Base-by-base conservation (phyloP, 2,113 vertebrate species). In the Callithrix jacchus region DNA sequence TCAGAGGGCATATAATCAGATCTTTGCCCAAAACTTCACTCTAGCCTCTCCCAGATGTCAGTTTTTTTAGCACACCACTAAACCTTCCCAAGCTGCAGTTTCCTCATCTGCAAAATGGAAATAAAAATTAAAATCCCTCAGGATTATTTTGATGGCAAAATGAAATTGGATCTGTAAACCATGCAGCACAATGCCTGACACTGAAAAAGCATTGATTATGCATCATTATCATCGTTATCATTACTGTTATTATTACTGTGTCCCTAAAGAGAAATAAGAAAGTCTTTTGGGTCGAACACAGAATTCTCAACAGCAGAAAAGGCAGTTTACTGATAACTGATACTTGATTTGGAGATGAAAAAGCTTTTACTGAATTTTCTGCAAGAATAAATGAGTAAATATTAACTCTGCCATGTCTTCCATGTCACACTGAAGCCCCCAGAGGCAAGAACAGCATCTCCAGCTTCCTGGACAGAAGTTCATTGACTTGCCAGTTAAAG, bases 311-410 rank as follows among this genome's bases (percentile, higher is more conserved):
- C 54, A 94, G 45, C 20, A 52, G 73, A 89, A 89, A 95, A 92
- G 68, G 25, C 27, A 71, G 64, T 95, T 82, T 96, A 49, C 87
- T 92, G 76, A 66, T 87, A 96, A 95, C 93, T 25, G 68, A 93
- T 66, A 83, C 66, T 93, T 89, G 73, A 94, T 91, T 94, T 96
- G 89, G 45, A 93, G 42, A 90, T 91, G 35, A 89, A 82, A 94
- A 96, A 96, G 89, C 77, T 89, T 92, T 94, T 80, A 93, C 58
- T 83, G 32, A 83, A 89, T 94, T 93, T 79, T 98, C 95, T 95
- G 87, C 13, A 10, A 49, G 87, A 93, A 90, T 32, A 66, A 52
- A 77, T 87, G 58, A 52, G 82, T 61, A 86, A 68, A 86, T 73
- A 21, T 93, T 94, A 84, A 40, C 17, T 37, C n/a, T 82, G 30